A percentile compares a stretch with the other conserved stretches of the same genome.
Conservation (phyloP, 2,113 vertebrate genomes). For the Lamprologus ornatipinnis region DNA sequence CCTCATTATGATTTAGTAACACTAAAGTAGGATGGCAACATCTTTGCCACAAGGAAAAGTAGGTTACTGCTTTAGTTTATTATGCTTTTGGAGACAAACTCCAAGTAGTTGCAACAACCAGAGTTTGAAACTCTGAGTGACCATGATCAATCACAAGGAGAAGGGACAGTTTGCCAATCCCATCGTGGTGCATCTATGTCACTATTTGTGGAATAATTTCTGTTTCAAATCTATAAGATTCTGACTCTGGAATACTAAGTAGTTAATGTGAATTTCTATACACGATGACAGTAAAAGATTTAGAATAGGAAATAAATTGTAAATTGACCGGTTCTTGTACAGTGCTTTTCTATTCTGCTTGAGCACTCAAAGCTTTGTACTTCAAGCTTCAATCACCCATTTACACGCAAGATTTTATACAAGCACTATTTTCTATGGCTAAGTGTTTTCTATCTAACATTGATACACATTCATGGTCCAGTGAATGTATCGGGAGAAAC, state of each 20-base stretch:
- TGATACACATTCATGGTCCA: not conserved
- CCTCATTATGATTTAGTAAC: not conserved
- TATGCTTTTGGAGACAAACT: not conserved
- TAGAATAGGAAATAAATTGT: not conserved
- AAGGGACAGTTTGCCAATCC: not conserved
- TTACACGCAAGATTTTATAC: accelerated
- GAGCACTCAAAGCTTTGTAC: not conserved
- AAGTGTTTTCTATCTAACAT: not conserved
- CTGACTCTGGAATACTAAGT: not conserved
- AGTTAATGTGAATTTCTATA: not conserved
- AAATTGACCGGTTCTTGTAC: not conserved
- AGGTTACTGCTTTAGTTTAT: not conserved
- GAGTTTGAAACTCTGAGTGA: not conserved
- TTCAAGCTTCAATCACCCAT: not conserved
- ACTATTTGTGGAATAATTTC: not conserved
- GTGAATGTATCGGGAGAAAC: not conserved
- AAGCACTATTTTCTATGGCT: not conserved
- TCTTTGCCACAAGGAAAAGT: not conserved
- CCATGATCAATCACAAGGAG: not conserved
- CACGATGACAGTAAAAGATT: not conserved
- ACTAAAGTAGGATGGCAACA: not conserved
- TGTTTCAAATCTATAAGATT: not conserved
- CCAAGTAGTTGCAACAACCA: not conserved
- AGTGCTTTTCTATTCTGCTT: not conserved
- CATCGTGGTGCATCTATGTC: not conserved